Conservation (phyloP, 2,113 vertebrate species). For the Aramus guarauna region DNA sequence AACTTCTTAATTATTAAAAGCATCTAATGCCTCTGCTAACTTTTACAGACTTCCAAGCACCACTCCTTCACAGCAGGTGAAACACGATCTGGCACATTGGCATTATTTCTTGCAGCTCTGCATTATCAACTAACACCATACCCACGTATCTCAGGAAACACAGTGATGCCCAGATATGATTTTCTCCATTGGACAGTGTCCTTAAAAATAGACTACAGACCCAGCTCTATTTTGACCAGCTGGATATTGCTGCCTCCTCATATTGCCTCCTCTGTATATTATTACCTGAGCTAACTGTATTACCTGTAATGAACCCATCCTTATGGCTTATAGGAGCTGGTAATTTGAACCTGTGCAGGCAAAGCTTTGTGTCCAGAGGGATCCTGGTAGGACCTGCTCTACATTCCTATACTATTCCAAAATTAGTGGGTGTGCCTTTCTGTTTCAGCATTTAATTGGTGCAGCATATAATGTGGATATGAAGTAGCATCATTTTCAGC, state of each 20-base stretch:
- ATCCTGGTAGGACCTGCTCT: neutral
- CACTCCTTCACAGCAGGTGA: neutral
- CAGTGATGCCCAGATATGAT: neutral
- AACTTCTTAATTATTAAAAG: constrained; percentile 41
- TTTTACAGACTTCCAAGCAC: constrained; percentile 12
- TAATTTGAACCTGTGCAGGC: neutral
- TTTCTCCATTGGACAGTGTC: neutral
- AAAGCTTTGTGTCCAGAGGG: neutral
- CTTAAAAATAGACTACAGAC: neutral
- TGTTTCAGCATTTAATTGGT: neutral
- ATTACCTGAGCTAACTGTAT: neutral
- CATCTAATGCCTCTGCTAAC: constrained; percentile 33
- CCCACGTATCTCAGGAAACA: neutral
- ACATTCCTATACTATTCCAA: neutral
- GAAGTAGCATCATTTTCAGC: neutral
- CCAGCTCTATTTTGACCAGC: neutral
- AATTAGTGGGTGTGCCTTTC: neutral
- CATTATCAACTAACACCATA: neutral
- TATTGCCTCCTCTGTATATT: constrained; percentile 5
- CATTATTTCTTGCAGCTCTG: neutral
- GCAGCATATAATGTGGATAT: neutral
- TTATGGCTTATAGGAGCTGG: neutral
- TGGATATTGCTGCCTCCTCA: constrained; percentile 10
- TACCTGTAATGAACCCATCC: neutral
- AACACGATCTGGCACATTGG: neutral